Base-by-base conservation (phyloP, 2,888 invertebrate genomes). In the Cistogaster globosa region DNA sequence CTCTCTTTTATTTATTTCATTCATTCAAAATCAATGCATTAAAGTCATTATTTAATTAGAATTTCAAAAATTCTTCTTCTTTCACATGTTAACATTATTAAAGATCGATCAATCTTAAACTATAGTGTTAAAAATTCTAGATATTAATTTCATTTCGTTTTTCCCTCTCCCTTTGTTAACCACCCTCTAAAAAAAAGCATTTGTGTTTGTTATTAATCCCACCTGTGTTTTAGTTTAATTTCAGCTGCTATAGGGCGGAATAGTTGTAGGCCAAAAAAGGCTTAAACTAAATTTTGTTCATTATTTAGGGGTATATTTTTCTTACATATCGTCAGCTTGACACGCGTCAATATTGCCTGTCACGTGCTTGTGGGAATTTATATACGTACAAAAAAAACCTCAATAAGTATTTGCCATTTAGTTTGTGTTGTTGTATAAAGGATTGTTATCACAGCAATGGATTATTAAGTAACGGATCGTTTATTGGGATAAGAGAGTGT, bases 291-390 rank as follows among this genome's bases (percentile, higher is more conserved):
- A 57, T 65, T 65, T n/a, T 8, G 26, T 48, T 26, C 26, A 26
- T 26, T 38, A 45, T 68, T 79, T 75, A 48, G 18, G 74, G 81
- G 74, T 78, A 14, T 32, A 5, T 14, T 32, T 42, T 42, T 42
- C 12, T 42, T 2, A 12, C 12, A 12, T 48, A 36, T 51, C n/a
- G 62, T 45, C 45, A 32, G 62, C 42, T 20, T 11, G 63, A 65
- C 69, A 80, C 71, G 58, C 36, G 65, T 81, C 42, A 53, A 14
- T 58, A 22, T 55, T 36, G 69, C 62, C 58, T 77, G 85, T 65
- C 86, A 80, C 86, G 87, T 86, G 87, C 69, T 76, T 79, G 86
- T 87, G 86, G 42, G 42, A 42, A 42, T 42, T 4, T 42, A 42
- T 42, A 11, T 42, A 2, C 12, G 4, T n/a, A n/a, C 8, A 42